Evolutionary conservation across 2,888 invertebrate species (phyloP), one percentile per base, ranked within the genome.

Genomic region (Drosophila formosana): DNA sequence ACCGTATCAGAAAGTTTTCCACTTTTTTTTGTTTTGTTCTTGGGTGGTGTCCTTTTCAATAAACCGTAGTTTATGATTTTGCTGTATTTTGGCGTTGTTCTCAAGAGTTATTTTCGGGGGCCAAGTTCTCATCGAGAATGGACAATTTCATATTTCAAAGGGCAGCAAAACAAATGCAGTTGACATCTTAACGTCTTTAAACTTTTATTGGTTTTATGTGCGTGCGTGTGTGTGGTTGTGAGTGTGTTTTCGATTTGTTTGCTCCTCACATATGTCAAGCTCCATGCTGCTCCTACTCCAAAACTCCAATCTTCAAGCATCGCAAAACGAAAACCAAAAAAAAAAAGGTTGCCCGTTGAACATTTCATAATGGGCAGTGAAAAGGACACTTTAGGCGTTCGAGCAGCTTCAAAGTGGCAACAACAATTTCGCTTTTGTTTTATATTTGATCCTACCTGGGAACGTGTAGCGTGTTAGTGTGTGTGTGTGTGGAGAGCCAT

Each of bases 101-200:
- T 67, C 55, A 43, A 53, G 67, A 67, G 58, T 56, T 71, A 75
- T 78, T 78, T 65, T 45, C 3, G n/a, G 47, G 57, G 41, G 63
- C 53, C 46, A 62, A 53, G 68, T 53, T 57, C 39, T 58, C 45
- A 53, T 57, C 23, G 39, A 56, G 43, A 28, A 39, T 45, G 56
- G 46, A 63, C 66, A 72, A 89, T 82, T 85, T 85, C 89, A 89
- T 89, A 89, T 88, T 80, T 86, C 83, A 89, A 82, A 85, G 66
- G 41, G 26, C 60, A 51, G 47, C 26, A 47, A 52, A 55, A 49
- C 85, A 75, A 88, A 89, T 86, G 85, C 88, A 86, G 80, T 72
- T 86, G 85, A 89, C 89, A 65, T 85, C 78, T 86, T 85, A 69
- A 76, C 78, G 86, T 82, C 72, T 89, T 89, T 88, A 71, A 83